Base-by-base conservation (phyloP, 2,888 invertebrate genomes). In the Stomorhina lunata region DNA sequence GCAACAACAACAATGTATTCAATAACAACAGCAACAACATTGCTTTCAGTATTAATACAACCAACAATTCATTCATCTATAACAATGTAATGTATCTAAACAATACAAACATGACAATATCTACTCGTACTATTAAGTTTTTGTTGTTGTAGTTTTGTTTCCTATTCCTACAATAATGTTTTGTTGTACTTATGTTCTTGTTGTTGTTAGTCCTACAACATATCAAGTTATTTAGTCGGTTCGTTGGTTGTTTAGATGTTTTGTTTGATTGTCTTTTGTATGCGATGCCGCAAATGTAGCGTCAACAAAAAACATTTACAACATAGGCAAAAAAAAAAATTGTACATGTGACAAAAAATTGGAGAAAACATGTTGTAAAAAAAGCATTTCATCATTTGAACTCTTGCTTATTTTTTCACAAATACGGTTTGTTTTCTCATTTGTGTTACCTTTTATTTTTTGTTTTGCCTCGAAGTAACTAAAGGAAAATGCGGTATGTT, bases 401-500 rank as follows among this genome's bases (percentile, higher is more conserved):
- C 61, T 34, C 32, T 69, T 57, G 9, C 34, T 53, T 43, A 45
- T 57, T 37, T 68, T 48, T 5, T 43, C 37, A 43, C 29, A 68
- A 43, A 61, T 15, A 50, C 34, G n/a, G n/a, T 53, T 66, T 65
- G 37, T 63, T 69, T 57, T 27, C 4, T 34, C n/a, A 22, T 55
- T 57, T 63, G n/a, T 22, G 61, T 53, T n/a, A 48, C 1, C n/a
- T 22, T 4, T 40, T 25, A 25, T 61, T 50, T 17, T 32, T 20
- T 32, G 27, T 43, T 17, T 50, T 12, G 63, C 7, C 61, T 48
- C 59, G 27, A 29, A 40, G 5, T 37, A 2, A n/a, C 9, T 17
- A 48, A 17, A 45, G 53, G 12, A 68, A 68, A 53, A 80, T 81
- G 66, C 48, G 78, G 55, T 69, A 27, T 78, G 50, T 78, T 69